Percentiles rank a stretch among this genome's conserved stretches.
Conservation (phyloP, 2,113 vertebrate species). For the Crotalus helleri region DNA sequence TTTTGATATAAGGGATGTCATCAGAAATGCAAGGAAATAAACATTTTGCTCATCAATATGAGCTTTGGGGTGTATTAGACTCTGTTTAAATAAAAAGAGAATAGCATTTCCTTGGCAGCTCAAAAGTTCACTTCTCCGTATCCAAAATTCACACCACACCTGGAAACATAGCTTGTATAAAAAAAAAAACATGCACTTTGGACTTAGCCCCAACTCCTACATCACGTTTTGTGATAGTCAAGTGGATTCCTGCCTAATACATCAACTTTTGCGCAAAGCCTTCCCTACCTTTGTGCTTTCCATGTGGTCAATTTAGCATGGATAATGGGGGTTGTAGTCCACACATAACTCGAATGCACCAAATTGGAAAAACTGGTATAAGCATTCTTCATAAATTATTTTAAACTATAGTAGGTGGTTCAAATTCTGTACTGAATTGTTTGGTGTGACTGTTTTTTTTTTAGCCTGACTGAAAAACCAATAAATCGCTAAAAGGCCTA, state of each 20-base stretch:
- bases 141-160: neutral
- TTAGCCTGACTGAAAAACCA: neutral
- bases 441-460: neutral
- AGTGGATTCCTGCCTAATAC: neutral
- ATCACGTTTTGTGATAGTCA: neutral
- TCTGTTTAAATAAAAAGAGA: neutral
- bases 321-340: neutral
- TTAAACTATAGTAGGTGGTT: neutral
- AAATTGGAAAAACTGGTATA: neutral
- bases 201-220: neutral
- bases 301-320: neutral
- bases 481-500: neutral
- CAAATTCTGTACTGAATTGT: neutral
- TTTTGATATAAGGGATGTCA: neutral
- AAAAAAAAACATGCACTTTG: neutral
- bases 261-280: neutral
- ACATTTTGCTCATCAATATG: neutral
- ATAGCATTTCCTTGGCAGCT: neutral
- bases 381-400: neutral
- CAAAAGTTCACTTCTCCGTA: neutral
- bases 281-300: neutral
- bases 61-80: neutral
- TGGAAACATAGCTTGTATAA: neutral
- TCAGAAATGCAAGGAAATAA: neutral
- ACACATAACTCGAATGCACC: neutral